Evolutionary conservation across 1,140 invertebrate species (phyloP), one percentile per base, ranked within the genome.

Genomic region (Drosophila simulans): DNA sequence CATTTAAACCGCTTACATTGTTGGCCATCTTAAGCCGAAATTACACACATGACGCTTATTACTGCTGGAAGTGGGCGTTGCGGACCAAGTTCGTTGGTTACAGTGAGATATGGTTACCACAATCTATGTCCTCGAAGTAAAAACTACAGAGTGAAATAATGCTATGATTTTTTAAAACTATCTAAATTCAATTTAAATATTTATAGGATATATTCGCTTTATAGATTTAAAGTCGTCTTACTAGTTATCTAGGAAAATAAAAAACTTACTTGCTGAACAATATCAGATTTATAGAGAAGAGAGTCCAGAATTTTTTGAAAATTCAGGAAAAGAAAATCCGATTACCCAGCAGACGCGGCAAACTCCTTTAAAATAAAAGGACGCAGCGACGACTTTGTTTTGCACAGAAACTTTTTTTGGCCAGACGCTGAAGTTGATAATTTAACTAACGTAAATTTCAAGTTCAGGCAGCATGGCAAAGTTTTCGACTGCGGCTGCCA

Each of bases 371-470:
- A 57, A 75, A 25, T 65, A 59, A 60, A 43, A 43, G 39, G 43
- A 79, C 40, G 37, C 37, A 17, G 22, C 15, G 12, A 39, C 27
- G 62, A 70, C 42, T 80, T 60, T 63, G 55, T 58, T 75, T 63
- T 34, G 46, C 37, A 55, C 57, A 53, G 35, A 46, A 72, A 73
- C 22, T 60, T 81, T 57, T 57, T 81, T 63, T 48, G 40, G 56
- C 55, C 71, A 76, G 77, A 56, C 73, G 43, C 52, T 55, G 15
- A 77, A 77, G 72, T 62, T 82, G 58, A 77, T 82, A 82, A 81
- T 81, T 81, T 82, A 73, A 82, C 68, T 82, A 82, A 82, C 79
- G 57, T 82, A 73, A 78, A 78, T 73, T 81, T 82, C 79, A 82
- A 82, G 79, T 82, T 82, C 79, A 81, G 55, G 43, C 64, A 51